Base-by-base conservation (phyloP, 1,140 invertebrate genomes). In the Brachionus koreanus region DNA sequence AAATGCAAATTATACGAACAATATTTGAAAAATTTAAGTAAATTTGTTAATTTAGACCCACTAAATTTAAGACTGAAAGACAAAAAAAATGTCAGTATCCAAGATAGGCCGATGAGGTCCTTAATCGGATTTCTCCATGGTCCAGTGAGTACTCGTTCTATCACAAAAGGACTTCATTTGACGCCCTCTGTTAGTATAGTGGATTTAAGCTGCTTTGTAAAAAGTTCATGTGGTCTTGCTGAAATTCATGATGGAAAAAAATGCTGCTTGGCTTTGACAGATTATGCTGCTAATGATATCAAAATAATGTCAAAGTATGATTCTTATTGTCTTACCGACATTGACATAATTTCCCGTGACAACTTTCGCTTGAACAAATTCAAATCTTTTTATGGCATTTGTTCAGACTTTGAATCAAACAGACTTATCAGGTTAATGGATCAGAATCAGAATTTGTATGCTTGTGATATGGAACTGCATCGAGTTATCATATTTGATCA, bases 401-500 rank as follows among this genome's bases (percentile, higher is more conserved):
- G 76, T 25, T 79, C 49, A 9, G 25, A 16, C 42, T 57, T 52
- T 76, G 13, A 49, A 2, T 35, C 23, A 1, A 37, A 49, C 2
- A 69, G 65, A 7, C 35, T 69, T 3, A 63, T 23, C 5, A 12
- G 23, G 0, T 69, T 33, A 23, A 5, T 16, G 9, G 19, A 39
- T 43, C 33, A 69, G 13, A 19, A 35, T 25, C 16, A 46, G 25
- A 77, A 79, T 43, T 25, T 79, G 10, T 79, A 61, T 43, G 76
- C 76, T 6, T 79, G 76, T 79, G 76, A 79, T 29, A 79, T 79
- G 76, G 76, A 79, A 43, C 19, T 79, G 12, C 76, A 79, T 61
- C 35, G 76, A 19, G 76, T 79, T 4, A 19, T 79, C 7, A 37
- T 79, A 35, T 79, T 79, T 65, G 61, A 79, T 37, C 49, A 65